Evolutionary conservation across 1,140 invertebrate species (phyloP), one percentile per base, ranked within the genome.

Genomic region (Papilio aristodemus): DNA sequence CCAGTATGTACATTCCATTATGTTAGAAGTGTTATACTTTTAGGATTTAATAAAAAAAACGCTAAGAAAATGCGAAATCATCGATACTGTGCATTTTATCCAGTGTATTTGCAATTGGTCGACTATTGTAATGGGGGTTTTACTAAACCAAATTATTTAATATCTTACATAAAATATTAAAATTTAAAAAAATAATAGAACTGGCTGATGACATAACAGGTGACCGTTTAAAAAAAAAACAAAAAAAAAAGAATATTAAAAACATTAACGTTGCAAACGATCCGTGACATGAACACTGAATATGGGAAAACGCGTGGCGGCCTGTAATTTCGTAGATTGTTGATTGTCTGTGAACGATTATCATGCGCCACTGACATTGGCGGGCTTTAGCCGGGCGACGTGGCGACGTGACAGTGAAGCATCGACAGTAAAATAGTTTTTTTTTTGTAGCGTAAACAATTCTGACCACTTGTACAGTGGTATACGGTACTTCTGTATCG

Each of bases 321-420:
- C 69, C 71, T 71, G 71, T 77, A 72, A 77, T 77, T 73, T 75
- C 50, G 66, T 43, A 70, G 71, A 77, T 77, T 77, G 66, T 54
- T 27, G 54, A 41, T 9, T 64, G 60, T 71, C 70, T 54, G 27
- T 46, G 19, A 46, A 32, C 37, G 60, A 71, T 75, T 75, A 75
- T 57, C 37, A 64, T 19, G 32, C 62, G 71, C 71, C 71, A 69
- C 69, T 75, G 74, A 73, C 74, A 59, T 73, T 71, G 68, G 62
- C 38, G 36, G 37, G 46, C 13, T 36, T 9, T 36, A 37, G 62
- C 46, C 6, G n/a, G n/a, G n/a, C n/a, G n/a, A n/a, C n/a, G 8
- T 9, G 46, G 19, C 46, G 46, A 54, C 17, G 46, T 54, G 17
- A 25, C 46, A 54, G 46, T 50, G 19, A 50, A 22, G 17, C 17